Evolutionary conservation across 2,888 invertebrate genomes (phyloP).

Genomic region (Aromia moschata): DNA sequence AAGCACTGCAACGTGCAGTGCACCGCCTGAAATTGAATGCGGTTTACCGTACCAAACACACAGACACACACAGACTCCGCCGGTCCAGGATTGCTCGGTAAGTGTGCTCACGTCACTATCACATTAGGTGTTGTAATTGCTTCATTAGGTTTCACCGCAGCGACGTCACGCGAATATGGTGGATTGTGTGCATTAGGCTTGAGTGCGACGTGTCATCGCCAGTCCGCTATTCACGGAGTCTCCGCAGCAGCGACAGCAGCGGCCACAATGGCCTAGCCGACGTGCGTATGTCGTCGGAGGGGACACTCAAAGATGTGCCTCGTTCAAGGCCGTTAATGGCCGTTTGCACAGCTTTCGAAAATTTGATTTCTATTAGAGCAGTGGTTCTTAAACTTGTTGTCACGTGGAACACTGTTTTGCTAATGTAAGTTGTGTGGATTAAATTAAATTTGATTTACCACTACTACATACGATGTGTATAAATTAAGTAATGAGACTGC

Average conservation of each 20-base stretch:
- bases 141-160: slow-evolving; percentile 56
- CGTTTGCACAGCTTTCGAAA: background rate
- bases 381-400: too few relatives aligned
- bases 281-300: slow-evolving; percentile 1
- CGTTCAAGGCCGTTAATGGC: background rate
- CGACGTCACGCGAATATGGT: slow-evolving; percentile 48
- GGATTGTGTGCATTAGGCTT: slow-evolving; percentile 56
- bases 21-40: slow-evolving; percentile 51
- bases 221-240: slow-evolving; percentile 34
- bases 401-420: too few relatives aligned
- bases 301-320: slow-evolving; percentile 7
- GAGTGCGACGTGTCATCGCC: slow-evolving; percentile 50
- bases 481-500: too few relatives aligned
- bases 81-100: slow-evolving; percentile 38
- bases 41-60: slow-evolving; percentile 49
- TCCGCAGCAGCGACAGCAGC: slow-evolving; percentile 19
- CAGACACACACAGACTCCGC: too few relatives aligned
- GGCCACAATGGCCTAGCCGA: slow-evolving; percentile 25
- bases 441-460: too few relatives aligned
- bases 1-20: slow-evolving; percentile 19
- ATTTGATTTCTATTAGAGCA: too few relatives aligned
- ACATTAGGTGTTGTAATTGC: slow-evolving; percentile 54
- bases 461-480: too few relatives aligned
- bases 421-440: too few relatives aligned
- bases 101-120: slow-evolving; percentile 45